Percentiles rank a stretch among this genome's conserved stretches.
phyloP scores from a whole-genome alignment of 2,113 vertebrate genomes.

The Hirundichthys speculiger region DNA sequence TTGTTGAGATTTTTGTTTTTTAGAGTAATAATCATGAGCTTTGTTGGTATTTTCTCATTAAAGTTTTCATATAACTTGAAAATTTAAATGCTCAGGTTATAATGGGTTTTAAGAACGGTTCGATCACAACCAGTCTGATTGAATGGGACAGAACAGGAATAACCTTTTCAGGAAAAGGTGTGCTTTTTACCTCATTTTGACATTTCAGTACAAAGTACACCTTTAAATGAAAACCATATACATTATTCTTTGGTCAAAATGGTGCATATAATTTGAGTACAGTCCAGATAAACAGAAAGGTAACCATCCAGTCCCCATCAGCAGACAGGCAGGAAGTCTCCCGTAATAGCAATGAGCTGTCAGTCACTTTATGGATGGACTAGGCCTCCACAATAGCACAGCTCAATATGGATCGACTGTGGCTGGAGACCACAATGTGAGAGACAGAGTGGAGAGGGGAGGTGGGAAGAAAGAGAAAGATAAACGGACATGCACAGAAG shows the following conservation, averaged over 20 bases:
- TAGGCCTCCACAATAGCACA: constrained; percentile 50
- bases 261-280: constrained; percentile 3
- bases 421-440: constrained; percentile 52
- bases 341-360: constrained; percentile 55
- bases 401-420: constrained; percentile 61
- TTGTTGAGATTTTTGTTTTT: no score
- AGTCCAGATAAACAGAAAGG: background rate
- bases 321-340: constrained; percentile 34
- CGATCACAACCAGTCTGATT: no score
- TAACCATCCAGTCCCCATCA: constrained; percentile 6
- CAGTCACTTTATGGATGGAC: constrained; percentile 57
- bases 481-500: constrained; percentile 60
- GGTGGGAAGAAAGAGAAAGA: constrained; percentile 44
- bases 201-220: no score
- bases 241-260: background rate
- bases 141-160: no score
- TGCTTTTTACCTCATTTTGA: no score
- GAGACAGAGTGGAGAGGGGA: constrained; percentile 1
- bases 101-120: no score
- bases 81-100: no score
- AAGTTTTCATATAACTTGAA: no score
- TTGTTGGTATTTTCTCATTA: no score
- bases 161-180: no score
- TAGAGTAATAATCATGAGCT: no score
- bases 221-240: no score